Conservation (phyloP, 2,797 vertebrate species). For the Characodon lateralis region DNA sequence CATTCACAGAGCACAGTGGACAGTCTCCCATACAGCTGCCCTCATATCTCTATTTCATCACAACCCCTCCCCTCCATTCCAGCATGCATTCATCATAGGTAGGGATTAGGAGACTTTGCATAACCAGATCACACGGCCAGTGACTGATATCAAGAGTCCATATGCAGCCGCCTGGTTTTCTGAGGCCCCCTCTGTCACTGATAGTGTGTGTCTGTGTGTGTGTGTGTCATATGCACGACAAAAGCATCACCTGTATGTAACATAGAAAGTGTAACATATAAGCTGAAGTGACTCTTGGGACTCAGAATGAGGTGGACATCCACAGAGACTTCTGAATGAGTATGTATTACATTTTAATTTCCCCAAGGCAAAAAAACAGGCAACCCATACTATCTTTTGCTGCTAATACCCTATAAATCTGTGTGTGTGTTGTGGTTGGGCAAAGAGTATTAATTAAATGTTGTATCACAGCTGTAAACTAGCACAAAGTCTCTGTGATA, state of each 20-base stretch:
- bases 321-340: conserved; percentile 92
- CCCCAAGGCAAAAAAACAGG: conserved; percentile 74
- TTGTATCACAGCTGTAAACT: conserved; percentile 85
- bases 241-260: conserved; percentile 65
- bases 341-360: conserved; percentile 85
- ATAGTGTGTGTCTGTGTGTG: conserved; percentile 86
- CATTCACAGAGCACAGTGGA: conserved; percentile 68
- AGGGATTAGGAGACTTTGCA: conserved; percentile 99
- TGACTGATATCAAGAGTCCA: conserved; percentile 99
- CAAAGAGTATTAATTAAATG: conserved; percentile 79
- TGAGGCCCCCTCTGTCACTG: conserved; percentile 89
- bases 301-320: conserved; percentile 89
- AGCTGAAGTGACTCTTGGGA: conserved; percentile 85
- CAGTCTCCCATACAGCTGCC: conserved; percentile 75
- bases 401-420: conserved; percentile 75
- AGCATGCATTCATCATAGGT: conserved; percentile 94
- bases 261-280: conserved; percentile 75
- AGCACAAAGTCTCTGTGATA: conserved; percentile 87
- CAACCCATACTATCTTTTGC: conserved; percentile 76
- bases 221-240: conserved; percentile 86
- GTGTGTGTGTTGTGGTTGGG: conserved; percentile 58
- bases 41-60: conserved; percentile 72
- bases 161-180: conserved; percentile 98
- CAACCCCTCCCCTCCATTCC: conserved; percentile 74
- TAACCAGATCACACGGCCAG: conserved; percentile 99